Base-by-base conservation (phyloP, 1,140 invertebrate species). In the Aricia agestis region DNA sequence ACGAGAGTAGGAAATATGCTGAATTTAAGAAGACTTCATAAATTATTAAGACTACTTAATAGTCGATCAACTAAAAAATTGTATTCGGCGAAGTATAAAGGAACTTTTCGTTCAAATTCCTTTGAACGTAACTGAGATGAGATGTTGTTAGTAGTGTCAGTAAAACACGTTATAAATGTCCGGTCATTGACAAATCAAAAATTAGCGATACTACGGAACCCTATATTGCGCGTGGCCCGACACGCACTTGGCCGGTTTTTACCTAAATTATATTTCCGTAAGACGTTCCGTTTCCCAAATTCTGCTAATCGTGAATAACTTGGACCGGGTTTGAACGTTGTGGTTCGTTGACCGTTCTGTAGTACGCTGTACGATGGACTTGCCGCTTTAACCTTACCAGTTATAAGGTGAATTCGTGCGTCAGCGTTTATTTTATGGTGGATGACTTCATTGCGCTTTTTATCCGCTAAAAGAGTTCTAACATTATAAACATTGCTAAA, bases 381-480 rank as follows among this genome's bases (percentile, higher is more conserved):
- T 19, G 19, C 59, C 19, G 59, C 59, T 63, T 63, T 19, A 25
- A 18, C 59, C 17, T 63, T 59, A 59, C 58, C n/a, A 59, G 17
- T 25, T 25, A 25, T 63, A 19, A 63, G 59, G 59, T 63, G 59
- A 63, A 19, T 63, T 19, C 59, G 59, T 63, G 59, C 59, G 59
- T 63, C 59, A 63, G 59, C 59, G 59, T 19, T 63, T 63, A 19
- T 63, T 63, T 63, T 63, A 63, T 19, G 59, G 18, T 63, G 19
- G 18, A 63, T 63, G 59, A 63, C 59, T 63, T 63, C 59, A 63
- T 63, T 59, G 58, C 58, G 10, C 18, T 2, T 10, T 63, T 18
- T 63, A 63, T 63, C 17, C 45, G 4, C 45, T 52, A 52, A 52
- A 52, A 52, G 45, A 52, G 6, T 1, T 52, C 45, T 2, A 52